Base-by-base conservation (phyloP, 2,888 invertebrate genomes). In the Brachyopa scutellaris region DNA sequence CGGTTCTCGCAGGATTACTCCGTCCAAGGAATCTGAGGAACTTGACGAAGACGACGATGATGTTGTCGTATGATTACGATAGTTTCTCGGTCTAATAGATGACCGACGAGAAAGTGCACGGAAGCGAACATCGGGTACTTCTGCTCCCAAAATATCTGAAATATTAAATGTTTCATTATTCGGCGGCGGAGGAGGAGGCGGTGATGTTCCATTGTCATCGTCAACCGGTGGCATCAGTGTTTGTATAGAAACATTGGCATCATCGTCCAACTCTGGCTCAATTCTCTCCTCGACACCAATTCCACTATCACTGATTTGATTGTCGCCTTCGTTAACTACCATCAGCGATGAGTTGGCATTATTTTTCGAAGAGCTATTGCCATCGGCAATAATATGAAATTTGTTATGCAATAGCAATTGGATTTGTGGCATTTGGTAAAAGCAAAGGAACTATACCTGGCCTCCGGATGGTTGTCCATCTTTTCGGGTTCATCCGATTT, bases 31-130 rank as follows among this genome's bases (percentile, higher is more conserved):
- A 9, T 84, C 83, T 1, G 74, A 76, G 0, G 80, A 69, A 29
- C 49, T 59, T 15, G 69, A 76, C 1, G 80, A 80, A 0, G 85
- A 85, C 1, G 85, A 84, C 1, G 85, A 85, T 5, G 84, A 84
- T 0, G 79, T 40, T 11, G 79, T 55, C 29, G 77, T 69, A 5
- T 74, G 84, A 29, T 55, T 66, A 29, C 85, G 72, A 29, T 85
- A 85, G 26, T 83, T 84, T n/a, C 84, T 64, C 9, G 72, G 77
- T 15, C 79, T 55, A 0, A 26, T 31, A 8, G 51, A 59, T 0
- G 55, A 15, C 6, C 77, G 51, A 42, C 73, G 47, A 26, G 59
- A 53, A 31, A 77, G 73, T 13, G 59, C 9, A 31, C 73, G 69
- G 15, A 69, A 76, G 7, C 64, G 72, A 6, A 47, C 19, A 26